These are phyloP conservation scores for Teleopsis dalmanni DNA, from an alignment of 1,140 invertebrate genomes.

Conservation along the genomic window DNA sequence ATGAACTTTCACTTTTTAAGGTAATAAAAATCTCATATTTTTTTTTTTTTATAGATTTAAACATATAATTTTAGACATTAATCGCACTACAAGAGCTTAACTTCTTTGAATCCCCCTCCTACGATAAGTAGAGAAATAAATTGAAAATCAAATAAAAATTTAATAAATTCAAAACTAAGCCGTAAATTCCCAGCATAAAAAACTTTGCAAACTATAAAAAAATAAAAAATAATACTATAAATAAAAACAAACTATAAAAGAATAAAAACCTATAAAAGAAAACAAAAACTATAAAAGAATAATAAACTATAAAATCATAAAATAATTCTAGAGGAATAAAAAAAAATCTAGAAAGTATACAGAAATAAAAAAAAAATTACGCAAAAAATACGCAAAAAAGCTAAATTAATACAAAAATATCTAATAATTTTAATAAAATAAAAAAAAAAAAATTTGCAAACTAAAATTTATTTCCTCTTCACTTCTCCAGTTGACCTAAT, in stretches of 20 bases:
- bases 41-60: too few relatives aligned
- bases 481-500: too few relatives aligned
- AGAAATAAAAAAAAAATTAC: not conserved
- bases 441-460: not conserved
- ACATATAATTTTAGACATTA: too few relatives aligned
- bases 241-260: not conserved
- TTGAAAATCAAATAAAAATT: too few relatives aligned
- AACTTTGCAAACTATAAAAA: not conserved
- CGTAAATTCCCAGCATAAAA: too few relatives aligned
- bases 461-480: not conserved
- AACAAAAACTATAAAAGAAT: not conserved
- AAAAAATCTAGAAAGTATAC: not conserved
- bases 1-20: too few relatives aligned
- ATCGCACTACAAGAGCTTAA: too few relatives aligned
- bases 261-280: not conserved
- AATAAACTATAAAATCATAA: not conserved
- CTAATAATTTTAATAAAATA: not conserved
- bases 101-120: too few relatives aligned
- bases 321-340: not conserved
- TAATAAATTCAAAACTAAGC: too few relatives aligned
- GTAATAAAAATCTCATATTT: too few relatives aligned
- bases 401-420: not conserved
- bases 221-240: not conserved
- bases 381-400: not conserved
- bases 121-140: too few relatives aligned